Conservation (phyloP, 2,888 invertebrate species). For the Melinaea marsaeus region DNA sequence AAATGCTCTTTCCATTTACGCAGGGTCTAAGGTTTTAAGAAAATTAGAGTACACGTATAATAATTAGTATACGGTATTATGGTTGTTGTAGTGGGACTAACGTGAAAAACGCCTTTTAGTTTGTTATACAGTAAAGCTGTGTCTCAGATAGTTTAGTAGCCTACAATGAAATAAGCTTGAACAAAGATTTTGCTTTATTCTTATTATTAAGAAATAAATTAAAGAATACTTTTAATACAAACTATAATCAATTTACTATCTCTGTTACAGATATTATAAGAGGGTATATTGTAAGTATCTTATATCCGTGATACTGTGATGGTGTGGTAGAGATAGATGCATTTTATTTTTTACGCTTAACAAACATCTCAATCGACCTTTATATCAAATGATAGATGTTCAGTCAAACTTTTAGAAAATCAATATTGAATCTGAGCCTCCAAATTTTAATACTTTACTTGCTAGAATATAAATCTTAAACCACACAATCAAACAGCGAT, state of each 20-base stretch:
- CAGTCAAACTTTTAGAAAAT: constrained; percentile 16
- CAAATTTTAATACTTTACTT: not conserved
- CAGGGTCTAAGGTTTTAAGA: constrained; percentile 39
- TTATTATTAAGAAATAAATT: not conserved
- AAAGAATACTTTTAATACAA: not conserved
- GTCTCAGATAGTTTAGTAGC: constrained; percentile 20
- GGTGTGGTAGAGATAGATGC: not conserved
- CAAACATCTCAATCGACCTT: constrained; percentile 4
- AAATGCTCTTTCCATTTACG: constrained; percentile 55
- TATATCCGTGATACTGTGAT: not conserved
- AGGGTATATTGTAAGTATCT: constrained; percentile 18
- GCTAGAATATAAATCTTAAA: constrained; percentile 1
- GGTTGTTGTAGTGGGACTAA: constrained; percentile 35
- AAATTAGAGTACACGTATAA: constrained; percentile 27
- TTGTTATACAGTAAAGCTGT: constrained; percentile 21
- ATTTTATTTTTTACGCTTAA: not conserved
- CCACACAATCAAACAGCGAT: no score
- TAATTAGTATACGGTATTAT: constrained; percentile 33
- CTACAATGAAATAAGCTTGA: constrained; percentile 1
- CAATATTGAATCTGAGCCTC: constrained; percentile 12
- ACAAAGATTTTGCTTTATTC: not conserved
- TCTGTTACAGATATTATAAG: constrained; percentile 17
- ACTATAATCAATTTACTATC: constrained; percentile 4
- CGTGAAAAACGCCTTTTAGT: constrained; percentile 21
- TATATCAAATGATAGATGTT: constrained; percentile 7